Base-by-base conservation (phyloP, 2,113 vertebrate species). In the Xenus cinereus region DNA sequence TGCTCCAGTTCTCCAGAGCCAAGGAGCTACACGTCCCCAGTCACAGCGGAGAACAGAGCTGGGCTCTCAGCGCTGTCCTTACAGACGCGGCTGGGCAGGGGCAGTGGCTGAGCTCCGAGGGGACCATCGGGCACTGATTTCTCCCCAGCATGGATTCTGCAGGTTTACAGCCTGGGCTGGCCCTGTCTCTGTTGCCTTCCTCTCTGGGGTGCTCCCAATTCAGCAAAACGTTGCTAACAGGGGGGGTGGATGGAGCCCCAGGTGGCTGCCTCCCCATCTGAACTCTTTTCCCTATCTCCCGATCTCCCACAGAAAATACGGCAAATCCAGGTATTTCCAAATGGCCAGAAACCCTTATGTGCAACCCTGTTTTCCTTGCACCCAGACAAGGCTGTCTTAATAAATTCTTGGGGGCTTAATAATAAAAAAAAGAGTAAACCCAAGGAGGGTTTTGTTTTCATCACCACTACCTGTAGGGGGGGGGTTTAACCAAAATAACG, bases 21-120 rank as follows among this genome's bases (percentile, higher is more conserved):
- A 7, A 45, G 35, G 71, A 82, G 59, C 77, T n/a, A 3, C 33
- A 8, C 1, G 1, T 27, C 67, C 75, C 12, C 1, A 20, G 48
- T 24, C 15, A 10, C 69, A 28, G 8, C 2, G 0, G n/a, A 18
- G 68, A 3, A 9, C 43, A 13, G 46, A 18, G 14, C 48, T 2
- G 39, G 43, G 43, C 60, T n/a, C 35, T 12, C 26, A 4, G 39
- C 5, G 28, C 43, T 51, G 41, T 15, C 33, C 37, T 23, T 8
- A 7, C 26, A 24, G 71, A 14, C 32, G 12, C 7, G 2, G 2
- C 15, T 7, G 66, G 59, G 71, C 41, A 37, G 51, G 26, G 26
- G 57, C 14, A 30, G 32, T 2, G 2, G 12, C 8, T 0, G 22
- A 54, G 62, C 27, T 27, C 15, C 1, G 8, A 3, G 20, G 18